Conservation (phyloP, 1,140 invertebrate species). For the Atta cephalotes region DNA sequence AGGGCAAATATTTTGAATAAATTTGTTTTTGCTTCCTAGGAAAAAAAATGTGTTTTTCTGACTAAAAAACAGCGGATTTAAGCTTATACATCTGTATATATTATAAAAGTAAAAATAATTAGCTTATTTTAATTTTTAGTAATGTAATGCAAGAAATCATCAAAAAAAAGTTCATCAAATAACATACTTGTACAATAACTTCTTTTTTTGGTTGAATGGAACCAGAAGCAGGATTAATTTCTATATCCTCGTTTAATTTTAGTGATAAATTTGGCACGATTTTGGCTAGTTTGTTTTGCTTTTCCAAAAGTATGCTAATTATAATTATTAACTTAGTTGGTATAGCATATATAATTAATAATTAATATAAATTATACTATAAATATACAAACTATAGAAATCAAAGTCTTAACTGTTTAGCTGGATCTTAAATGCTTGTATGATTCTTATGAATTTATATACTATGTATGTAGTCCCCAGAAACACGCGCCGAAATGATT, state of each 20-base stretch:
- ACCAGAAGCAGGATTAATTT: conserved; percentile 70
- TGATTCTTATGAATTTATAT: no score
- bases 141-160: background rate
- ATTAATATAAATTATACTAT: no score
- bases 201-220: conserved; percentile 66
- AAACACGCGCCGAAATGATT: no score
- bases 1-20: no score
- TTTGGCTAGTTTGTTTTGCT: conserved; percentile 63
- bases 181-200: conserved; percentile 65
- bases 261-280: conserved; percentile 25
- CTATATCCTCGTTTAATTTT: conserved; percentile 68
- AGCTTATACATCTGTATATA: background rate
- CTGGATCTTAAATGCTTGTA: no score
- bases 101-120: background rate
- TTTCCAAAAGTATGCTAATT: conserved; percentile 48
- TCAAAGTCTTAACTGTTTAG: no score
- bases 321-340: conserved; percentile 5
- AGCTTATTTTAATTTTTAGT: background rate
- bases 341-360: background rate
- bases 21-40: no score
- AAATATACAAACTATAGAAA: no score
- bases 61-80: no score
- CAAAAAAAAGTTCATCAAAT: background rate
- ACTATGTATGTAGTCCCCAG: no score
- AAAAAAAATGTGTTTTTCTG: no score